These are phyloP conservation scores for Scarus forsteni DNA, from an alignment of 2,797 vertebrate species.

Conservation along the genomic window DNA sequence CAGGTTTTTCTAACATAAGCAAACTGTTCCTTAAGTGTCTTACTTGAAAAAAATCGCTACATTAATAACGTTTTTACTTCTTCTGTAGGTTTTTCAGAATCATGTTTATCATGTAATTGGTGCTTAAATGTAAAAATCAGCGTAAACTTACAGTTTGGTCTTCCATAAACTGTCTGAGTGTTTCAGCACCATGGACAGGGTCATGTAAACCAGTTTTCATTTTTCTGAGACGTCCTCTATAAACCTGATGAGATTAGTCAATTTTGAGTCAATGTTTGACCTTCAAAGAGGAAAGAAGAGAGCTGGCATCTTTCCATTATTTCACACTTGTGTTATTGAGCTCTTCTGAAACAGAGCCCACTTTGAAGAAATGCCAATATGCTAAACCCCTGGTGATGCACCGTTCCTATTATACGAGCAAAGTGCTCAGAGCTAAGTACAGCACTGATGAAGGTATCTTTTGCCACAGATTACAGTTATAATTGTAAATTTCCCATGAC, in stretches of 20 bases:
- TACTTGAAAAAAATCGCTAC: no score
- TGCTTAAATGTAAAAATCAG: not conserved
- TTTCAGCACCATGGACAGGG: conserved; percentile 73
- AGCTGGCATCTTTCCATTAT: conserved; percentile 2
- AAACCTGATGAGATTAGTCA: not conserved
- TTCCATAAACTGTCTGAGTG: not conserved
- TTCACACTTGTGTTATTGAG: not conserved
- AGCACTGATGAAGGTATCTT: not conserved
- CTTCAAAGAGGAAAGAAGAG: conserved; percentile 3
- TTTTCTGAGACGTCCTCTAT: not conserved
- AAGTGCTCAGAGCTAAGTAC: not conserved
- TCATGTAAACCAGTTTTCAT: conserved; percentile 7
- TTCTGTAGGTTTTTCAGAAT: no score
- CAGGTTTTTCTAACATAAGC: no score
- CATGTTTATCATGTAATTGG: no score
- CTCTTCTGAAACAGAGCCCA: conserved; percentile 18
- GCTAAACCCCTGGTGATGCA: conserved; percentile 16
- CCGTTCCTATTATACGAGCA: not conserved
- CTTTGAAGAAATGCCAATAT: conserved; percentile 23
- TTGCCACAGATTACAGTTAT: not conserved
- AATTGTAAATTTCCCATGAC: no score
- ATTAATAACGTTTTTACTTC: no score
- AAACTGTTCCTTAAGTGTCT: no score
- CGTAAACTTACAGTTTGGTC: not conserved
- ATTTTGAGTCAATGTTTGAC: conserved; percentile 3